These are phyloP conservation scores for Vidua chalybeata DNA, from an alignment of 2,113 vertebrate genomes.

Conservation along the genomic window DNA sequence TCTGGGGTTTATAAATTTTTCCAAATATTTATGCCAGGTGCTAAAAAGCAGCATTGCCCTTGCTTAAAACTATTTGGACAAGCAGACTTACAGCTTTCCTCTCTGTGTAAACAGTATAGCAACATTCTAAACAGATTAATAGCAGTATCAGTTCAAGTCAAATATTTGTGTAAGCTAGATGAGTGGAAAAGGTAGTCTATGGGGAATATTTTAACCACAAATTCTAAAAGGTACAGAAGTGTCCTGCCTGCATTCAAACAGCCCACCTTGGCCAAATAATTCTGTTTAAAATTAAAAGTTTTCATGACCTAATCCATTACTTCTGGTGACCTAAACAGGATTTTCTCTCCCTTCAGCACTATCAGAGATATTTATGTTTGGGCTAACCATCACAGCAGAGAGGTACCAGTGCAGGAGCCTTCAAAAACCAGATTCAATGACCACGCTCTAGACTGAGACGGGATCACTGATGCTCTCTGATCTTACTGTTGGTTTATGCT, in stretches of 20 bases:
- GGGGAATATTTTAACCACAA: conserved; percentile 71
- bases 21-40: conserved; percentile 97
- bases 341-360: background rate
- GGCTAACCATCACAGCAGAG: background rate
- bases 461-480: background rate
- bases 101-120: conserved; percentile 81
- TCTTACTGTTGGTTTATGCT: background rate
- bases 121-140: conserved; percentile 91
- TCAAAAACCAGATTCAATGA: background rate
- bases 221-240: conserved; percentile 65
- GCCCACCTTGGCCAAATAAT: conserved; percentile 49
- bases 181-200: conserved; percentile 73
- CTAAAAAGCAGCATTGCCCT: conserved; percentile 78
- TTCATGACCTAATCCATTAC: conserved; percentile 48
- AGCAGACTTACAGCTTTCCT: conserved; percentile 82
- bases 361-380: background rate
- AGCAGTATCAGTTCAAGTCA: conserved; percentile 85
- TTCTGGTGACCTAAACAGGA: conserved; percentile 45
- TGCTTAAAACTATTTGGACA: conserved; percentile 77
- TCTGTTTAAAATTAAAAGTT: conserved; percentile 64
- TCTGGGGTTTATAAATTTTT: conserved; percentile 83
- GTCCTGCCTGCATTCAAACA: conserved; percentile 47
- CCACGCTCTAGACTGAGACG: background rate
- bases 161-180: conserved; percentile 87
- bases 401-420: background rate